A percentile compares a stretch with the other conserved stretches of the same genome.
phyloP scores from a whole-genome alignment of 2,888 invertebrate species.

The Tricholauxania praeusta region DNA sequence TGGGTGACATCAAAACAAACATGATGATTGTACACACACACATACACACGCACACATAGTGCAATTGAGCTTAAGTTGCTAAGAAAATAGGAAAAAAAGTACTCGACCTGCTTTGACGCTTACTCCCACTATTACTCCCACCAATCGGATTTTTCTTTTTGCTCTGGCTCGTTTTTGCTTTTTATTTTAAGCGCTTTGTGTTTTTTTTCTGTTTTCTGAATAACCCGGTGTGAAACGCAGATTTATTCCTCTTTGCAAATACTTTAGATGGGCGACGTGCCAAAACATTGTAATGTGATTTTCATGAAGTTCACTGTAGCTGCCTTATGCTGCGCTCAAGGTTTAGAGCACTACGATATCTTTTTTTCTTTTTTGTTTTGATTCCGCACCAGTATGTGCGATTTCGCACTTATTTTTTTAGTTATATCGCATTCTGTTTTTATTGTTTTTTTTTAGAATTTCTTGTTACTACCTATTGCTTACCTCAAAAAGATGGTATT shows the following conservation, averaged over 20 bases:
- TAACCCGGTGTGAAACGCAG: slow-evolving; percentile 22
- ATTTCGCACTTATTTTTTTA: neutral
- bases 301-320: slow-evolving; percentile 38
- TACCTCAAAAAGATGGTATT: neutral
- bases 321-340: neutral
- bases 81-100: neutral
- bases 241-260: slow-evolving; percentile 41
- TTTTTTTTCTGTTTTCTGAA: neutral
- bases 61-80: neutral
- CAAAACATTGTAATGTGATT: slow-evolving; percentile 44
- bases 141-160: too few relatives aligned
- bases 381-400: neutral
- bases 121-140: too few relatives aligned
- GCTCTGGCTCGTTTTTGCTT: too few relatives aligned
- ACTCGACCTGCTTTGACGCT: too few relatives aligned
- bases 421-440: neutral
- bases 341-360: neutral
- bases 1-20: slow-evolving; percentile 31
- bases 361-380: neutral
- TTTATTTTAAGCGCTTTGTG: too few relatives aligned
- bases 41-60: neutral
- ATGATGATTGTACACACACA: slow-evolving; percentile 20
- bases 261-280: slow-evolving; percentile 41
- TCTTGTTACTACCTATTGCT: neutral
- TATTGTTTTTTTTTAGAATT: neutral